Conservation (phyloP, 2,888 invertebrate genomes). For the Caenorhabditis panamensis region DNA sequence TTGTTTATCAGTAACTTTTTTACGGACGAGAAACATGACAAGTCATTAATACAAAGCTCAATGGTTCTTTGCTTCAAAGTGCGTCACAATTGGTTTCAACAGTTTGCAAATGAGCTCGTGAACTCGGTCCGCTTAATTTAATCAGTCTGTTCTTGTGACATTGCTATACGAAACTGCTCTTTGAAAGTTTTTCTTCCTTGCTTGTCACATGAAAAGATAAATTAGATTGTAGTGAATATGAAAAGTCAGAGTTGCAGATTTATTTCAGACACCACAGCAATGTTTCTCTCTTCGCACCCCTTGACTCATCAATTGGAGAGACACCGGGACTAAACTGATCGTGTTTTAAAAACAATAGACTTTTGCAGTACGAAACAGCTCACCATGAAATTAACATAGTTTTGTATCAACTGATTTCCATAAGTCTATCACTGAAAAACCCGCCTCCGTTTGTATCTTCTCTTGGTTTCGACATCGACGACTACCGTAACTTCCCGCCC, state of each 20-base stretch:
- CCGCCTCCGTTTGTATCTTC: constrained; percentile 48
- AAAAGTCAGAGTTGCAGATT: no score
- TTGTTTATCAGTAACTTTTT: no score
- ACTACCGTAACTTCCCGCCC: constrained; percentile 60
- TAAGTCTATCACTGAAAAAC: constrained; percentile 41
- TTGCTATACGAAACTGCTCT: constrained; percentile 24
- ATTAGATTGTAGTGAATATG: constrained; percentile 17
- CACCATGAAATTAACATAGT: constrained; percentile 40
- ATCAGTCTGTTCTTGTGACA: constrained; percentile 16
- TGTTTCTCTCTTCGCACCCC: neutral
- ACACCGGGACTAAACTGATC: no score
- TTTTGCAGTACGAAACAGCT: constrained; percentile 9
- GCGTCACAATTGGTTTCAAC: neutral
- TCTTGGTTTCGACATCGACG: constrained; percentile 19
- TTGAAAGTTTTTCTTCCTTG: constrained; percentile 12
- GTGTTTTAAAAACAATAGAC: neutral
- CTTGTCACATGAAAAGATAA: constrained; percentile 22
- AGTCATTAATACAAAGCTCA: neutral
- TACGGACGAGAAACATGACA: no score
- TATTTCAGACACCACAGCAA: neutral
- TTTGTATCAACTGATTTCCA: constrained; percentile 41
- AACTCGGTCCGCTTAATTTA: constrained; percentile 29
- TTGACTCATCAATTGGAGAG: no score
- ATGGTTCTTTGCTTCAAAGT: neutral
- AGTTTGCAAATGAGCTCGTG: constrained; percentile 8